A percentile compares a stretch with the other conserved stretches of the same genome.
Conservation (phyloP, 2,113 vertebrate species). For the Pterocles gutturalis region DNA sequence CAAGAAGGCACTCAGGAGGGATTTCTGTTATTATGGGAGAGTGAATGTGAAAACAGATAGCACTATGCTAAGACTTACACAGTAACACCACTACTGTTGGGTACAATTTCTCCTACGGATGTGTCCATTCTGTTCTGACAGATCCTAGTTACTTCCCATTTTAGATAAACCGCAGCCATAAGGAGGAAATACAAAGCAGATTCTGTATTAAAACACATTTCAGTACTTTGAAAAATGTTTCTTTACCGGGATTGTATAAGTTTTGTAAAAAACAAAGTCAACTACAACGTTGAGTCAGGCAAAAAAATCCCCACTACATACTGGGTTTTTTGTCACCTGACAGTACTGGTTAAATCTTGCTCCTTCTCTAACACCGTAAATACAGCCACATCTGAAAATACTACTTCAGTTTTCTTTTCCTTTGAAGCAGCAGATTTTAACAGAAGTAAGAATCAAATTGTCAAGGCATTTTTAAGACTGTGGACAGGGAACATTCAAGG, state of each 20-base stretch:
- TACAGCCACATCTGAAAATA: background rate
- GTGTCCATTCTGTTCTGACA: background rate
- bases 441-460: background rate
- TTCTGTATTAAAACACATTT: background rate
- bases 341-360: background rate
- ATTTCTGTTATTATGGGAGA: background rate
- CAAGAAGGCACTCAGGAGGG: background rate
- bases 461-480: background rate
- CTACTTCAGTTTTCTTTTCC: background rate
- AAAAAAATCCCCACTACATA: background rate
- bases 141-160: background rate
- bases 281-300: rapidly evolving
- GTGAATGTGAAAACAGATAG: background rate
- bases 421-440: background rate
- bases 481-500: background rate
- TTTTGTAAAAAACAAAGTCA: background rate
- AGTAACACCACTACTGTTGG: background rate
- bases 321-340: background rate
- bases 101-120: background rate
- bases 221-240: rapidly evolving
- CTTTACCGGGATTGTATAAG: background rate
- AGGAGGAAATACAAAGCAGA: background rate
- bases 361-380: background rate
- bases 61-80: background rate
- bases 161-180: background rate